Evolutionary conservation across 2,113 vertebrate species (phyloP).

Genomic region (Myotis davidii): DNA sequence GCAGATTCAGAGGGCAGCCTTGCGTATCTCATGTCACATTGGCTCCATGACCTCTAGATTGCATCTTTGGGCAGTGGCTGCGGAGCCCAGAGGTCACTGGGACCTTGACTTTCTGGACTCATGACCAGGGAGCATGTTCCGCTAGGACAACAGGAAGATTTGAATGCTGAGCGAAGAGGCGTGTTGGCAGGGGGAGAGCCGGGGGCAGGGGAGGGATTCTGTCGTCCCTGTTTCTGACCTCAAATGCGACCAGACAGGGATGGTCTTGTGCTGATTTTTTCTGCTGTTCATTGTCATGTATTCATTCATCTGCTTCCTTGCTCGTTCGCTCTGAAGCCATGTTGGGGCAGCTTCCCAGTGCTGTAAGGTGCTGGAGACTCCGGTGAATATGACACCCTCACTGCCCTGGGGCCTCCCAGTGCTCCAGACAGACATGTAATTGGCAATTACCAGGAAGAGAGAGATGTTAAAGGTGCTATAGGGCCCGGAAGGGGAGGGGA

Average conservation of each 20-base stretch:
- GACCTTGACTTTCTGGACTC: neutral
- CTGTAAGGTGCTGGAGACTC: rapidly evolving
- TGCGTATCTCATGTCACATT: rapidly evolving
- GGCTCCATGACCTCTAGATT: neutral
- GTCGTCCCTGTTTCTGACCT: neutral
- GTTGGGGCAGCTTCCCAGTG: neutral
- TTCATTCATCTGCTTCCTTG: neutral
- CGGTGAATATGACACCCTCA: neutral
- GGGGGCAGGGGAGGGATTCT: rapidly evolving
- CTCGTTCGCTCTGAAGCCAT: rapidly evolving
- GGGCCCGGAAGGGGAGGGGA: neutral
- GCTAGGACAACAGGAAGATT: neutral
- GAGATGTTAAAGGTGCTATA: neutral
- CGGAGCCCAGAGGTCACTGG: neutral
- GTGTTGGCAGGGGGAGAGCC: rapidly evolving
- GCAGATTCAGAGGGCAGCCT: neutral
- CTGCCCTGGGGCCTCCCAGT: neutral
- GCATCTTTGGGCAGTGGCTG: neutral
- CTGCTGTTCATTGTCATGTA: neutral
- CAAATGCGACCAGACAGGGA: rapidly evolving
- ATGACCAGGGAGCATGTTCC: neutral
- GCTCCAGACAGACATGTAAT: constrained; percentile 14
- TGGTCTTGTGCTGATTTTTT: rapidly evolving
- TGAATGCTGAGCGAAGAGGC: neutral
- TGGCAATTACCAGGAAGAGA: constrained; percentile 55